Conservation (phyloP, 1,140 invertebrate genomes). For the Drosophila teissieri region DNA sequence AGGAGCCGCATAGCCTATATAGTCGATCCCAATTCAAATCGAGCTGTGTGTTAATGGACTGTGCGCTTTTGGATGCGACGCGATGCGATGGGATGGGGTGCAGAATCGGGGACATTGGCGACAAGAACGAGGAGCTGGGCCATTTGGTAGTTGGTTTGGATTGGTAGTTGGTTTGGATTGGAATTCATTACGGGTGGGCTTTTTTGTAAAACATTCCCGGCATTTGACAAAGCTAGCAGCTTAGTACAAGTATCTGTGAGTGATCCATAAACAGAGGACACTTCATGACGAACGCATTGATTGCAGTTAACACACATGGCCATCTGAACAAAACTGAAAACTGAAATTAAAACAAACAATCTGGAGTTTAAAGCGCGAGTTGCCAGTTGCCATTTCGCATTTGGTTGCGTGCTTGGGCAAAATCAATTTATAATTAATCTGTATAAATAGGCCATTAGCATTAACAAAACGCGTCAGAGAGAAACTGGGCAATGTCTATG, state of each 20-base stretch:
- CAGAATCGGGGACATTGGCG: slow-evolving; percentile 49
- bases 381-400: slow-evolving; percentile 15
- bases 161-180: neutral
- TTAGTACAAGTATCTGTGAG: too few relatives aligned
- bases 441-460: slow-evolving; percentile 68
- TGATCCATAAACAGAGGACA: too few relatives aligned
- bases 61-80: neutral
- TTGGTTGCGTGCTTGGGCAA: slow-evolving; percentile 23
- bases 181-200: slow-evolving; percentile 11
- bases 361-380: slow-evolving; percentile 8
- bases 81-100: too few relatives aligned
- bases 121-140: neutral
- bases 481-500: slow-evolving; percentile 1
- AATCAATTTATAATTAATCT: slow-evolving; percentile 58
- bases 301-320: too few relatives aligned
- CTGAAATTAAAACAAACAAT: neutral
- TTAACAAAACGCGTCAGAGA: slow-evolving; percentile 37
- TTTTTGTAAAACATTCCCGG: too few relatives aligned
- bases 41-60: slow-evolving; percentile 18
- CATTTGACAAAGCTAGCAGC: too few relatives aligned
- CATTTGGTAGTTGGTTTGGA: slow-evolving; percentile 8
- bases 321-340: slow-evolving; percentile 9
- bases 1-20: slow-evolving; percentile 9
- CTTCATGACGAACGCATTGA: too few relatives aligned
- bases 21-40: slow-evolving; percentile 21